Evolutionary conservation across 2,888 invertebrate genomes (phyloP).

Genomic region (Operophtera brumata): DNA sequence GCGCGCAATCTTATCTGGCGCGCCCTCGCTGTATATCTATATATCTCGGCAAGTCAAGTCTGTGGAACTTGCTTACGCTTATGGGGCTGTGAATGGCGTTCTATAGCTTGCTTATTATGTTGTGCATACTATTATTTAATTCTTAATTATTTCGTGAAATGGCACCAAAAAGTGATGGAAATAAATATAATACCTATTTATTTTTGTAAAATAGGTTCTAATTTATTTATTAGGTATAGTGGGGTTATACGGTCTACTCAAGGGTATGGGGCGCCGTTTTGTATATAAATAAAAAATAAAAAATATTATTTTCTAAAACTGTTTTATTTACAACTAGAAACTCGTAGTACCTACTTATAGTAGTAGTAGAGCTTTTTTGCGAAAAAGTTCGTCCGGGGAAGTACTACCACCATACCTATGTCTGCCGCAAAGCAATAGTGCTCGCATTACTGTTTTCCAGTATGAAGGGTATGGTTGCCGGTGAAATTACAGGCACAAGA

Average conservation of each 20-base stretch:
- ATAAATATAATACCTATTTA: conserved; percentile 18
- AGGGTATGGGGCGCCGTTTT: conserved; percentile 6
- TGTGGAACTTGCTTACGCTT: not conserved
- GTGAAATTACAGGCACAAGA: too few relatives aligned
- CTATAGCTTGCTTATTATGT: not conserved
- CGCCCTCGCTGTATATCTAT: too few relatives aligned
- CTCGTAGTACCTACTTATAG: too few relatives aligned
- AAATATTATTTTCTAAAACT: conserved; percentile 12
- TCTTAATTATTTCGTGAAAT: not conserved
- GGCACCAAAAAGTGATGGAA: conserved; percentile 6
- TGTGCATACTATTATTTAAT: not conserved
- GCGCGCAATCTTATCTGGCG: too few relatives aligned
- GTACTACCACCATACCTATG: too few relatives aligned
- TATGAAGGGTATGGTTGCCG: too few relatives aligned
- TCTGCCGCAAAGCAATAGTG: too few relatives aligned
- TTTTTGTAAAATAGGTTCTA: conserved; percentile 31
- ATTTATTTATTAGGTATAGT: conserved; percentile 25
- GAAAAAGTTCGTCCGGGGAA: too few relatives aligned
- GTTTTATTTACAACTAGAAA: conserved; percentile 7
- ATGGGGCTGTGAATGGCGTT: not conserved
- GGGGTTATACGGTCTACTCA: conserved; percentile 1
- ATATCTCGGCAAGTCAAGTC: not conserved
- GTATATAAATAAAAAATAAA: conserved; percentile 25
- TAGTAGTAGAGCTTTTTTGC: too few relatives aligned
- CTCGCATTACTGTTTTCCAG: too few relatives aligned